Evolutionary conservation across 2,797 vertebrate genomes (phyloP), one percentile per base, ranked within the genome.

Genomic region (Stomatorhinus walkeri): DNA sequence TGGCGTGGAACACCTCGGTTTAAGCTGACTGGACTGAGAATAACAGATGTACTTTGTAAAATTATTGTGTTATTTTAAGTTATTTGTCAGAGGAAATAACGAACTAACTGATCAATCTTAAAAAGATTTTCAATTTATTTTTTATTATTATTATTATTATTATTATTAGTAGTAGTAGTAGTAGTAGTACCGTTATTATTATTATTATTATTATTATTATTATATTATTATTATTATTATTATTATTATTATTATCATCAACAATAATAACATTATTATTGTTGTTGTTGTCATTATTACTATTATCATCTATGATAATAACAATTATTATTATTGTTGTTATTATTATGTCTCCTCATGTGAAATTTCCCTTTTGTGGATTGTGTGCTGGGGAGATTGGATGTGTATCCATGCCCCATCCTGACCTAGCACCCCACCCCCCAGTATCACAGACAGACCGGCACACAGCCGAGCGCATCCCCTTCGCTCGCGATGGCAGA

Each of bases 401-500:
- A 88, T 89, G 32, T 84, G 76, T 87, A 51, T 89, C 76, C 40
- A 19, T 46, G 19, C 40, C 76, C 76, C 76, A 0, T 46, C 40
- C 76, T 46, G 40, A 46, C 76, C 68, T 12, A 19, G 28, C 68
- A 2, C 68, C 32, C 76, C 40, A 0, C 72, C 43, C 81, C 81
- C 22, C 83, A 4, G 43, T 85, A 46, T 24, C 86, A 36, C 89
- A 48, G 72, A 59, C 87, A 64, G 89, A 54, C 64, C 91, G 48
- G 90, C 87, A 88, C 91, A 85, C 88, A 89, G 16, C 89, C 88
- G 89, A 68, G 84, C 85, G 54, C 90, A 90, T 91, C 90, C 76
- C 81, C 76, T 46, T 85, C 85, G 83, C 87, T 88, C 91, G 91
- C 88, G 83, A 93, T 93, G 93, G 92, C 92, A 91, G 89, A 91